Base-by-base conservation (phyloP, 2,113 vertebrate species). In the Scomber japonicus region DNA sequence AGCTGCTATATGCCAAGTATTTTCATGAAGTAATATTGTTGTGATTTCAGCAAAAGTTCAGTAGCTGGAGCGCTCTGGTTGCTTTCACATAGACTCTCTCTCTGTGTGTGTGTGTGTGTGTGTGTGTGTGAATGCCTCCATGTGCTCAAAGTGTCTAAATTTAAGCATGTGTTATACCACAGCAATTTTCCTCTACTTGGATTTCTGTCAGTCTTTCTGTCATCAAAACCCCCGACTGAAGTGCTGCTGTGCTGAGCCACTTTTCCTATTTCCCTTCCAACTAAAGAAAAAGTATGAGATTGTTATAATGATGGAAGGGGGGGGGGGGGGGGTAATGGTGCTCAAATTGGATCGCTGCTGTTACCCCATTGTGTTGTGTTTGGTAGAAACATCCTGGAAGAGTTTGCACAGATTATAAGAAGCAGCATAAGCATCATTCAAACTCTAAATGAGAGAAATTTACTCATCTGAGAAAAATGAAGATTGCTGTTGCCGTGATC, bases 351-450 rank as follows among this genome's bases (percentile, higher is more conserved):
- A 30, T 11, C 40, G 73, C 59, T 54, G 55, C 40, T 68, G 63
- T 64, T 46, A 21, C 62, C 77, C 77, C 67, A 62, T 77, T 67
- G 71, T 83, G 81, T 78, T 49, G 21, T 55, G 14, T 70, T 68
- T 74, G 6, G 17, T 13, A 15, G 21, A 53, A 65, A 40, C 63
- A 62, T 5, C 27, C 50, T 40, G 35, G 35, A 40, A 2, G 35
- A 40, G 8, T 40, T 8, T 40, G 35, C 7, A 40, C 35, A 40
- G 35, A 40, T 40, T 40, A 40, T 1, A 40, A 40, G 35, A 6
- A 40, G 35, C 35, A 40, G 8, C 8, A n/a, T n/a, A n/a, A n/a
- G n/a, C n/a, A n/a, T n/a, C 5, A 40, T 40, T 40, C 5, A 40
- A 7, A 40, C 35, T 40, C 56, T 24, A 30, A 15, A 48, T 66